A percentile compares a stretch with the other conserved stretches of the same genome.
phyloP scores from a whole-genome alignment of 2,113 vertebrate genomes.

The Hippocampus abdominalis region DNA sequence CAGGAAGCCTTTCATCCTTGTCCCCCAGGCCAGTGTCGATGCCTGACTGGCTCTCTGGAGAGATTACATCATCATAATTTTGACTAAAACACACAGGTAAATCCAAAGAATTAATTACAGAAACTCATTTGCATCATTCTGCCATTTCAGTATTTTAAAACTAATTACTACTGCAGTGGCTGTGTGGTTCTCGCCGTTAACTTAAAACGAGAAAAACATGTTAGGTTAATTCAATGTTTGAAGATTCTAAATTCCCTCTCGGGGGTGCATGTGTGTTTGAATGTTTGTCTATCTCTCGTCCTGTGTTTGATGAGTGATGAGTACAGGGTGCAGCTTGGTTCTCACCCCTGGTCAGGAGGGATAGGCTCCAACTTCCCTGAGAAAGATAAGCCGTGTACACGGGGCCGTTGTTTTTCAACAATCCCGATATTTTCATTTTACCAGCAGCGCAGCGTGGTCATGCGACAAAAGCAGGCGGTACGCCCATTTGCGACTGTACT shows the following conservation, averaged over 20 bases:
- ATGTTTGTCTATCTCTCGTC: neutral
- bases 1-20: slow-evolving; percentile 69
- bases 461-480: neutral
- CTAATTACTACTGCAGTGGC: neutral
- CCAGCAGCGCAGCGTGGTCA: neutral
- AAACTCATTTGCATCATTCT: neutral
- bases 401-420: neutral
- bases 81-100: neutral
- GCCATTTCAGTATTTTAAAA: too few species aligned
- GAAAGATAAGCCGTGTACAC: neutral
- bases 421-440: neutral
- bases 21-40: slow-evolving; percentile 66
- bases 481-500: neutral
- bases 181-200: neutral
- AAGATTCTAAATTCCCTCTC: neutral
- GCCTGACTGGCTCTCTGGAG: slow-evolving; percentile 66
- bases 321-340: neutral
- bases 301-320: neutral
- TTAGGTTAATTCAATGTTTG: neutral
- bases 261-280: neutral
- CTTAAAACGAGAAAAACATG: neutral
- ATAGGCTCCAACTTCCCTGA: neutral
- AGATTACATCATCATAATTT: neutral
- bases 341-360: neutral
- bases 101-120: neutral